These are phyloP conservation scores for Acanthurus tractus DNA, from an alignment of 2,797 vertebrate genomes.

Conservation along the genomic window DNA sequence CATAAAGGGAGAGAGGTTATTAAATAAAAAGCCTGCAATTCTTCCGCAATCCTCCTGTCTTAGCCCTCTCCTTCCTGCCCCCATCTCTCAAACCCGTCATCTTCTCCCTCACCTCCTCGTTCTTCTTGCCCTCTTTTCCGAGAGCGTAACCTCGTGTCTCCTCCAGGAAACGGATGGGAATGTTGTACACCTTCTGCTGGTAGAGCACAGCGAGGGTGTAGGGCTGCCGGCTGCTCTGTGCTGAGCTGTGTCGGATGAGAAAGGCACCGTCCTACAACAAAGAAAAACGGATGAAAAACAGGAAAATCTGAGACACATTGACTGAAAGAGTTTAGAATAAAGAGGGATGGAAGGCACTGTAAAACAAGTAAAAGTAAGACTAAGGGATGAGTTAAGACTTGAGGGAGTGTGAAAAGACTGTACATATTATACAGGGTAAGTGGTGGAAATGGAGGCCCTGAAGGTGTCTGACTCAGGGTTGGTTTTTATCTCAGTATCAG, in stretches of 20 bases:
- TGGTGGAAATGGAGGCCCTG: not conserved
- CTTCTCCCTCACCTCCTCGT: slow-evolving; percentile 79
- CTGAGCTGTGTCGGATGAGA: slow-evolving; percentile 83
- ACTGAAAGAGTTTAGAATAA: not conserved
- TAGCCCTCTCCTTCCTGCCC: not conserved
- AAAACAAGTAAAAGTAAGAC: not conserved
- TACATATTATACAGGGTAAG: not conserved
- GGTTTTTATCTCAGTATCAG: slow-evolving; percentile 2
- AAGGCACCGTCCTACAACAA: slow-evolving; percentile 83
- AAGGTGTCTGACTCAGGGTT: slow-evolving; percentile 19
- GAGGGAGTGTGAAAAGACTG: not conserved
- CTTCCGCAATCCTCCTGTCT: not conserved
- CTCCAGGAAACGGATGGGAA: slow-evolving; percentile 84
- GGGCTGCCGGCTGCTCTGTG: slow-evolving; percentile 78
- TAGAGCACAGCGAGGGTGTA: slow-evolving; percentile 86
- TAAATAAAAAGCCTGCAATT: not conserved
- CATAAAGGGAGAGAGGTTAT: slow-evolving; percentile 5
- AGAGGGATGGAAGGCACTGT: not conserved
- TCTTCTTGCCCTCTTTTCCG: slow-evolving; percentile 87
- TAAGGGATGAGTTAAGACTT: not conserved
- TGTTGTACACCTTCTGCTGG: slow-evolving; percentile 85
- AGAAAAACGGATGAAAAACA: not conserved
- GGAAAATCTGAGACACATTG: not conserved
- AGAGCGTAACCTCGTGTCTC: slow-evolving; percentile 78
- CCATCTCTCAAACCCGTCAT: not conserved